These are phyloP conservation scores for Drosophila micromelanica DNA, from an alignment of 1,140 invertebrate genomes.

Conservation along the genomic window DNA sequence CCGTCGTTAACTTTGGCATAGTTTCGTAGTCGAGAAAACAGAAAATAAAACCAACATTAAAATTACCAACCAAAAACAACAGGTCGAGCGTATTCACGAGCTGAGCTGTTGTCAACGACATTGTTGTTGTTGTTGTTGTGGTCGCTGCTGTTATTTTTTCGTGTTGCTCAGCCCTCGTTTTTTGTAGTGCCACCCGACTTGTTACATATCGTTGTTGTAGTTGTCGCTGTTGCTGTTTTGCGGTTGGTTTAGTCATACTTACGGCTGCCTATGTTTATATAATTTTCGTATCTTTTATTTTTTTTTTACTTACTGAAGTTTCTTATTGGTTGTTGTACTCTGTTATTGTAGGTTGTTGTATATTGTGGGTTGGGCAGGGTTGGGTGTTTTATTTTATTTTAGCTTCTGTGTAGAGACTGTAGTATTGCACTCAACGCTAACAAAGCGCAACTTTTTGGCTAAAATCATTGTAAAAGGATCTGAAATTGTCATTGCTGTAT, in stretches of 20 bases:
- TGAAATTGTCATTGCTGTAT: too few species aligned
- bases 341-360: constrained; percentile 52
- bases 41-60: constrained; percentile 68
- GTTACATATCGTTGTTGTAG: constrained; percentile 70
- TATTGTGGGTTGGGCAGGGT: constrained; percentile 53
- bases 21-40: constrained; percentile 69
- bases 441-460: constrained; percentile 14
- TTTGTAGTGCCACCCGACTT: constrained; percentile 69
- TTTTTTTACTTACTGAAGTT: constrained; percentile 68
- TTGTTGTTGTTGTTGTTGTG: constrained; percentile 39
- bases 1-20: constrained; percentile 77
- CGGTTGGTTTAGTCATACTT: constrained; percentile 77
- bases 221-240: constrained; percentile 58
- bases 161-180: constrained; percentile 43
- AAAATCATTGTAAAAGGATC: too few species aligned
- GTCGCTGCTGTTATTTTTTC: constrained; percentile 33
- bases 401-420: constrained; percentile 2
- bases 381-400: constrained; percentile 26
- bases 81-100: constrained; percentile 34
- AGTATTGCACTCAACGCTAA: constrained; percentile 22
- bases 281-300: constrained; percentile 75
- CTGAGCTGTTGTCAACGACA: constrained; percentile 46
- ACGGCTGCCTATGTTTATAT: constrained; percentile 77
- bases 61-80: constrained; percentile 66
- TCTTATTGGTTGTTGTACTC: constrained; percentile 40